Conservation (phyloP, 1,140 invertebrate species). For the Neodiprion fabricii region DNA sequence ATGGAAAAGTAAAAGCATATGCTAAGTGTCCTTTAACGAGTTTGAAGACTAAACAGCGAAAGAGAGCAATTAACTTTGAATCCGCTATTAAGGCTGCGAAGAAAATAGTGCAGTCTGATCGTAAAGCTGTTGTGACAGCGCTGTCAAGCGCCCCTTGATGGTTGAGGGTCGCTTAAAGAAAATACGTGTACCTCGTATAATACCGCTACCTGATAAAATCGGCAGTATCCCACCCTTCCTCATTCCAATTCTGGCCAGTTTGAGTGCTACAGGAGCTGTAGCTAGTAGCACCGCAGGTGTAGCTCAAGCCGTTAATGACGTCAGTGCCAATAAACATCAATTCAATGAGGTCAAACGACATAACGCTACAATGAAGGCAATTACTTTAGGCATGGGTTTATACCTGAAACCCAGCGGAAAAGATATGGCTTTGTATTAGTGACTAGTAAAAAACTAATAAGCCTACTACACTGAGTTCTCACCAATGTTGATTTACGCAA, state of each 20-base stretch:
- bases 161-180: slow-evolving; percentile 28
- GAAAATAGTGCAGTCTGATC: background rate
- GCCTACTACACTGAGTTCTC: slow-evolving; percentile 35
- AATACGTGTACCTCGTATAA: slow-evolving; percentile 21
- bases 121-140: background rate
- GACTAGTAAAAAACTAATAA: slow-evolving; percentile 26
- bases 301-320: slow-evolving; percentile 34
- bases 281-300: slow-evolving; percentile 32
- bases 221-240: no score
- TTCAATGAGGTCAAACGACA: slow-evolving; percentile 37
- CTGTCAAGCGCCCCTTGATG: slow-evolving; percentile 29
- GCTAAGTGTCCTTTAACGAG: no score
- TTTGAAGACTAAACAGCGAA: no score
- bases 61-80: no score
- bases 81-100: background rate
- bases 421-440: slow-evolving; percentile 34
- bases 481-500: slow-evolving; percentile 37
- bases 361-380: slow-evolving; percentile 42
- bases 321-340: slow-evolving; percentile 36
- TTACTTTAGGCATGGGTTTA: slow-evolving; percentile 33
- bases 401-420: slow-evolving; percentile 47
- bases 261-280: slow-evolving; percentile 28
- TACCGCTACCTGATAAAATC: slow-evolving; percentile 22
- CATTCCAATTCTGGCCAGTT: no score
- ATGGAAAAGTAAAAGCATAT: no score